These are phyloP conservation scores for Naja naja DNA, from an alignment of 2,113 vertebrate species.

Conservation along the genomic window DNA sequence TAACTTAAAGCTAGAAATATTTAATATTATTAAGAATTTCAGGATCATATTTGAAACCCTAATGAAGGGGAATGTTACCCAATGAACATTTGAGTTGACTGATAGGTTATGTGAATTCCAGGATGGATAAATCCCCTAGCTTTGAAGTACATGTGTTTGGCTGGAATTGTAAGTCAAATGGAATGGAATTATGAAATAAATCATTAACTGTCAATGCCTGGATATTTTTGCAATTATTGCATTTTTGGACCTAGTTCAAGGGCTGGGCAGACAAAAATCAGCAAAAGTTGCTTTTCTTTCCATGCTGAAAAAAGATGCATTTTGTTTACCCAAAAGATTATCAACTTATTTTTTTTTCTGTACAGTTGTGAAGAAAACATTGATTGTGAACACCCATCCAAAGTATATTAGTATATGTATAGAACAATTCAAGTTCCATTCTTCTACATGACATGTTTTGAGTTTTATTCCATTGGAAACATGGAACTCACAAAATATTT, in stretches of 20 bases:
- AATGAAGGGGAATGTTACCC: conserved; percentile 64
- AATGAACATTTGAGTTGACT: conserved; percentile 39
- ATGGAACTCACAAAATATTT: not conserved
- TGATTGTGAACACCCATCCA: not conserved
- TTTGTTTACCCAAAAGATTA: not conserved
- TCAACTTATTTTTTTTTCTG: not conserved
- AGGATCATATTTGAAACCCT: conserved; percentile 57
- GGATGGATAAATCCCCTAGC: not conserved
- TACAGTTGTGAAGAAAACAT: not conserved
- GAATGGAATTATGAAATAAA: not conserved
- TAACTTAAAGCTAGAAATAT: conserved; percentile 18
- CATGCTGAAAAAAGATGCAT: not conserved
- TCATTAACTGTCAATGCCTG: not conserved
- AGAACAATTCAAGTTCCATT: not conserved
- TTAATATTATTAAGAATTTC: conserved; percentile 41
- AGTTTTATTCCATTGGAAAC: not conserved
- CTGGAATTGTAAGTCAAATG: not conserved
- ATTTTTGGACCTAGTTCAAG: not conserved
- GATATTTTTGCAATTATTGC: not conserved
- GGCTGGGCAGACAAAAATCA: not conserved
- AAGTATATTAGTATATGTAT: not conserved
- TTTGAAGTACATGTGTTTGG: not conserved
- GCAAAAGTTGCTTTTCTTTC: not conserved
- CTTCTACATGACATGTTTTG: not conserved
- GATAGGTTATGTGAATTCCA: conserved; percentile 51